Evolutionary conservation across 2,888 invertebrate genomes (phyloP), one percentile per base, ranked within the genome.

Genomic region (Macrophya alboannulata): DNA sequence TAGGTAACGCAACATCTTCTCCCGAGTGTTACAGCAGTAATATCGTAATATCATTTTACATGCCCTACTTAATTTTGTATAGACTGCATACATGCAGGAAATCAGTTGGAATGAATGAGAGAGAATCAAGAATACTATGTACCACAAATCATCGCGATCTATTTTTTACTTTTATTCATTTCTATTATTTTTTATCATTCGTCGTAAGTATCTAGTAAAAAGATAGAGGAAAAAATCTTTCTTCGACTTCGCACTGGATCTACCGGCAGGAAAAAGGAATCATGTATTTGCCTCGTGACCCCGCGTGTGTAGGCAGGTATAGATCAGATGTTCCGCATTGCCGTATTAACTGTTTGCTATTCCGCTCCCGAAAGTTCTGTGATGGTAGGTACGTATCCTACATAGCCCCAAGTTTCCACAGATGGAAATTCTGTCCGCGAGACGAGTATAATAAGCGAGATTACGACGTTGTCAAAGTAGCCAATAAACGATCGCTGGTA

Each of bases 301-400:
- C 74, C 74, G 74, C 74, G 45, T 74, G 43, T 45, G 25, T 17
- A 45, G 31, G 45, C 74, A 43, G 72, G 72, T 43, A 74, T 74
- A 55, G 77, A 77, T 77, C 77, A 77, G 77, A 77, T 48, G 77
- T 51, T 77, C 77, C 77, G 77, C 77, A 77, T 77, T 77, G 77
- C 77, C 77, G 77, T 77, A 77, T 48, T 77, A 77, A 77, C 55
- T 55, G 77, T 77, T 77, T 77, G 77, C 77, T 77, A 77, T 77
- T 77, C 77, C 55, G 55, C 55, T 77, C 55, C 48, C 77, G 77
- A 77, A 77, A 77, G 48, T 77, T 77, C 48, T 77, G 21, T 83
- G 68, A 31, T 31, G 31, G 31, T 31, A 31, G 1, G 31, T 31
- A 31, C 31, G 1, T 31, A 31, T 31, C 1, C n/a, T 62, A 37